Conservation (phyloP, 2,113 vertebrate genomes). For the Rhipidura dahli region DNA sequence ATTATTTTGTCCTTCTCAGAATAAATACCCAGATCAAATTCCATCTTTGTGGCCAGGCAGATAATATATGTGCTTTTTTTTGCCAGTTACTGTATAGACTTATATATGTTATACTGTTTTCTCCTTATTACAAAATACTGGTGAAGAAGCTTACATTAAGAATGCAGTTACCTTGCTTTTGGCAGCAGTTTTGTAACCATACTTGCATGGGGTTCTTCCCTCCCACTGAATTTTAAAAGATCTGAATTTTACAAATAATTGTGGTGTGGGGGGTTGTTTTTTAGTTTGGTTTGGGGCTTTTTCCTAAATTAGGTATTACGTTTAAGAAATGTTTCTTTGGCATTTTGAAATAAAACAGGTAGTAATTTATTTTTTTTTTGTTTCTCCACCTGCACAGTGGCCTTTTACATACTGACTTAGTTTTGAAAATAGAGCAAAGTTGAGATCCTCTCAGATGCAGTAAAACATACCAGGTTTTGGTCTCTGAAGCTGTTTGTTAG, state of each 20-base stretch:
- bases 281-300: background rate
- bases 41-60: background rate
- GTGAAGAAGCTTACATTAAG: background rate
- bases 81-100: background rate
- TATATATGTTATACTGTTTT: background rate
- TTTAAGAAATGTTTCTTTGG: background rate
- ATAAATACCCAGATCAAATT: background rate
- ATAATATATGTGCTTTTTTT: background rate
- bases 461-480: background rate
- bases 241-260: background rate
- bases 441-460: background rate
- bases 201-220: background rate
- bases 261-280: background rate
- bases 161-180: background rate
- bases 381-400: background rate
- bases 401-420: background rate
- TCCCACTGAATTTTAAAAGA: background rate
- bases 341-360: background rate
- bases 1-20: background rate
- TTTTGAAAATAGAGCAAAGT: background rate
- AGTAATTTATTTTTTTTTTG: background rate
- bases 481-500: background rate
- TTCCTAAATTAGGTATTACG: background rate
- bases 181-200: background rate
- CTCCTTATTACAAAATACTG: background rate